These are phyloP conservation scores for Brachirus orientalis DNA, from an alignment of 2,113 vertebrate species.

Conservation along the genomic window DNA sequence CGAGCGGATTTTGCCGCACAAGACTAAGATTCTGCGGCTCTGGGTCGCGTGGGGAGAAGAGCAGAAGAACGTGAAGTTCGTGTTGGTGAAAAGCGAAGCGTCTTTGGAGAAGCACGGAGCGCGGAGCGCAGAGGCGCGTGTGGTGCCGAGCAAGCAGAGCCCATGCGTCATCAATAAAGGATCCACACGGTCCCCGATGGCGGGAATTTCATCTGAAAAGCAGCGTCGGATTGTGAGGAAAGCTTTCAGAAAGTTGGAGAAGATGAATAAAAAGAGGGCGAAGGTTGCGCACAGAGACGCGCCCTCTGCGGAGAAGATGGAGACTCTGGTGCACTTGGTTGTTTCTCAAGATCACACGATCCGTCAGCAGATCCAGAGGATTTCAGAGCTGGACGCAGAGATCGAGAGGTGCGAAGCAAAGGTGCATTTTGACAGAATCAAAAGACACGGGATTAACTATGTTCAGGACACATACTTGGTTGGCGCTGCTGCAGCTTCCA, in stretches of 20 bases:
- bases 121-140: slow-evolving; percentile 92
- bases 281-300: slow-evolving; percentile 75
- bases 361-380: slow-evolving; percentile 91
- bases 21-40: slow-evolving; percentile 90
- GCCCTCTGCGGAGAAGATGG: slow-evolving; percentile 86
- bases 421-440: slow-evolving; percentile 89
- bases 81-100: slow-evolving; percentile 88
- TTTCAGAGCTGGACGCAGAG: slow-evolving; percentile 89
- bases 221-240: slow-evolving; percentile 91
- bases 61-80: slow-evolving; percentile 90
- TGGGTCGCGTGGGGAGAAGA: slow-evolving; percentile 94
- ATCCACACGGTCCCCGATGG: slow-evolving; percentile 71
- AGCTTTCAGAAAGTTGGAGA: slow-evolving; percentile 95
- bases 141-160: slow-evolving; percentile 89
- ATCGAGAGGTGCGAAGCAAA: slow-evolving; percentile 90
- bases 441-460: slow-evolving; percentile 90
- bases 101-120: slow-evolving; percentile 85
- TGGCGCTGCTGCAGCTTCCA: slow-evolving; percentile 46
- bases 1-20: slow-evolving; percentile 90
- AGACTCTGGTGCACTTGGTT: slow-evolving; percentile 92
- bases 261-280: slow-evolving; percentile 87
- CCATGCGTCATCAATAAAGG: slow-evolving; percentile 73
- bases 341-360: slow-evolving; percentile 95
- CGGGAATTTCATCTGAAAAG: slow-evolving; percentile 83
- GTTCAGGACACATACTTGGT: slow-evolving; percentile 94